Conservation (phyloP, 2,888 invertebrate genomes). For the Corythucha ciliata region DNA sequence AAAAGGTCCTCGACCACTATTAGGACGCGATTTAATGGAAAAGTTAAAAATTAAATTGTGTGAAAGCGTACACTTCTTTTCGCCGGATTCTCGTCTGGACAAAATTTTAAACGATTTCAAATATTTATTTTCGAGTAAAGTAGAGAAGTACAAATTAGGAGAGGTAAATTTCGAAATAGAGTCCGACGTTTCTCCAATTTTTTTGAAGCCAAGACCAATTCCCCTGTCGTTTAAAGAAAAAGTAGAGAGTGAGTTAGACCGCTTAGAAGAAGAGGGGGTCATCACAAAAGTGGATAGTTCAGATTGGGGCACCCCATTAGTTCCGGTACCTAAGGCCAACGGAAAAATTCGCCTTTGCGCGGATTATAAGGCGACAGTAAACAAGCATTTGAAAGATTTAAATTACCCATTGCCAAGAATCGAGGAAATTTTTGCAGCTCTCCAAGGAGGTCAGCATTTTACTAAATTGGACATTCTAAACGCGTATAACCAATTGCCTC, state of each 20-base stretch:
- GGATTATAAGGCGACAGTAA: constrained; percentile 30
- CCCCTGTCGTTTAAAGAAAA: constrained; percentile 20
- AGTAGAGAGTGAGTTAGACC: constrained; percentile 18
- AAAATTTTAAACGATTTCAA: not conserved
- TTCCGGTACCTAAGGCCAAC: constrained; percentile 20
- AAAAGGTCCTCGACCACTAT: constrained; percentile 5
- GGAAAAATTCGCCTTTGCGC: constrained; percentile 23
- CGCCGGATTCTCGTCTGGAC: not conserved
- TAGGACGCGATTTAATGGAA: constrained; percentile 10
- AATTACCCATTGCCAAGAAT: constrained; percentile 25
- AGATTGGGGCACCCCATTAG: constrained; percentile 25
- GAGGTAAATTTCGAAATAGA: constrained; percentile 4
- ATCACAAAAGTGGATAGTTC: constrained; percentile 21
- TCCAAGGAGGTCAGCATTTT: too few relatives aligned
- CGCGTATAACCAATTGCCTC: too few relatives aligned
- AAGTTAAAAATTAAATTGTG: not conserved
- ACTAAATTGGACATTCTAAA: too few relatives aligned
- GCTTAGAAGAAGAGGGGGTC: constrained; percentile 21
- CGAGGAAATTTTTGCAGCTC: too few relatives aligned
- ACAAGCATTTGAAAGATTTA: constrained; percentile 17
- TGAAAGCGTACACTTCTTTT: not conserved
- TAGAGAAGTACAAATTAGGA: constrained; percentile 6
- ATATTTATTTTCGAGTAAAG: constrained; percentile 1
- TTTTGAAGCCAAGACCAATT: constrained; percentile 23
- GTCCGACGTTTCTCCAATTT: constrained; percentile 17